phyloP scores from a whole-genome alignment of 2,888 invertebrate genomes.

The Zootermopsis nevadensis region DNA sequence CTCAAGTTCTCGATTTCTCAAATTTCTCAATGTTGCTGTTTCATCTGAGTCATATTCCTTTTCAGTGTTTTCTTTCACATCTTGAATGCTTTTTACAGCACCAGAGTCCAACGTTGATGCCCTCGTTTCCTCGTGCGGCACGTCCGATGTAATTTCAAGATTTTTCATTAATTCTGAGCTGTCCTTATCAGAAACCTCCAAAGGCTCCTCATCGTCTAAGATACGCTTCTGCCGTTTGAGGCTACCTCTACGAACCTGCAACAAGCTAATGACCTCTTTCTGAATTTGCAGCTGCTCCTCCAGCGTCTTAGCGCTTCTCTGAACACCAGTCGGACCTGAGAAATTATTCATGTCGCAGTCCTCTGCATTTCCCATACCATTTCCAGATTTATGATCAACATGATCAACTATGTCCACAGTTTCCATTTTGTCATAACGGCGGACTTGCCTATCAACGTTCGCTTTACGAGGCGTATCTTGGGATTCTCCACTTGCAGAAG shows the following conservation, averaged over 20 bases:
- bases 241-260: slow-evolving; percentile 49
- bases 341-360: neutral
- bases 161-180: neutral
- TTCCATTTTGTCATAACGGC: neutral
- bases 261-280: neutral
- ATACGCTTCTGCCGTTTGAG: slow-evolving; percentile 50
- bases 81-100: neutral
- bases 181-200: neutral
- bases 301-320: neutral
- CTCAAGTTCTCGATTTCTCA: neutral
- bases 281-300: neutral
- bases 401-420: neutral
- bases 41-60: neutral
- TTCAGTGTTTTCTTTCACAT: neutral
- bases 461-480: neutral
- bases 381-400: neutral
- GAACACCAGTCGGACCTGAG: neutral
- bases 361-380: neutral
- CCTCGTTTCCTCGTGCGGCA: neutral
- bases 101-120: neutral
- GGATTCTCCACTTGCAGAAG: neutral
- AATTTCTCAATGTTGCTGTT: neutral
- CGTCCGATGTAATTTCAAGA: neutral
- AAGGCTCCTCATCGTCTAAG: slow-evolving; percentile 46
- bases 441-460: neutral